Evolutionary conservation across 64 coral and sea anemone genomes (phyloP).

Genomic region (Actinia tenebrosa): DNA sequence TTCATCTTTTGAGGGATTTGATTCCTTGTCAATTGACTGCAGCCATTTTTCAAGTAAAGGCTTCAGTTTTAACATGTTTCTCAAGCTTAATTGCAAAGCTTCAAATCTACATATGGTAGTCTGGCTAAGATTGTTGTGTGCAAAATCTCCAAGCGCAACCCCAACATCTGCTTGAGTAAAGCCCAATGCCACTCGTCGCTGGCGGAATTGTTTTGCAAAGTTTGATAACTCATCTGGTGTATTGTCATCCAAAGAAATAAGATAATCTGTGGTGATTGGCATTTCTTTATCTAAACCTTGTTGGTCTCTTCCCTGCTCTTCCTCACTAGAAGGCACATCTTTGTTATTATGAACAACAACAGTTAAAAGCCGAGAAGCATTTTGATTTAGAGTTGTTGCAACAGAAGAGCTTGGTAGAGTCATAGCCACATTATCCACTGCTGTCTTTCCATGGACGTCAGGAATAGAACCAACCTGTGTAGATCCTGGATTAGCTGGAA

Average conservation of each 20-base stretch:
- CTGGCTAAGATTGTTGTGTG: constrained; percentile 77
- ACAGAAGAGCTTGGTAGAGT: not conserved
- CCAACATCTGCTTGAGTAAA: constrained; percentile 91
- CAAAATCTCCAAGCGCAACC: constrained; percentile 60
- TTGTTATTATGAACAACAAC: constrained; percentile 4
- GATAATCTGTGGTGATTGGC: not conserved
- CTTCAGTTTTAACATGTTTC: constrained; percentile 85
- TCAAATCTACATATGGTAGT: constrained; percentile 97
- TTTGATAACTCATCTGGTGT: constrained; percentile 66
- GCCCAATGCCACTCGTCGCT: constrained; percentile 69
- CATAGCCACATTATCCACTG: not conserved
- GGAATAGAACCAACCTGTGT: not conserved
- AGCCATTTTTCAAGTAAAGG: constrained; percentile 86
- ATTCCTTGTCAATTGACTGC: constrained; percentile 19
- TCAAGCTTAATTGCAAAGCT: constrained; percentile 83
- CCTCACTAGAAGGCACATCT: not conserved
- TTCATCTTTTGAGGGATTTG: constrained; percentile 8
- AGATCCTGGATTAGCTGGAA: not conserved
- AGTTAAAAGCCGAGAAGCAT: too few relatives aligned
- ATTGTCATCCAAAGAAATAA: constrained; percentile 1
- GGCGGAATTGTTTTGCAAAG: constrained; percentile 83
- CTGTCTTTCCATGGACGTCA: not conserved
- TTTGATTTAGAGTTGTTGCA: not conserved
- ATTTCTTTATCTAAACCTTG: not conserved
- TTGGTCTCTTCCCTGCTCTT: not conserved